Evolutionary conservation across 2,888 invertebrate species (phyloP).

Genomic region (Nephrotoma flavescens): DNA sequence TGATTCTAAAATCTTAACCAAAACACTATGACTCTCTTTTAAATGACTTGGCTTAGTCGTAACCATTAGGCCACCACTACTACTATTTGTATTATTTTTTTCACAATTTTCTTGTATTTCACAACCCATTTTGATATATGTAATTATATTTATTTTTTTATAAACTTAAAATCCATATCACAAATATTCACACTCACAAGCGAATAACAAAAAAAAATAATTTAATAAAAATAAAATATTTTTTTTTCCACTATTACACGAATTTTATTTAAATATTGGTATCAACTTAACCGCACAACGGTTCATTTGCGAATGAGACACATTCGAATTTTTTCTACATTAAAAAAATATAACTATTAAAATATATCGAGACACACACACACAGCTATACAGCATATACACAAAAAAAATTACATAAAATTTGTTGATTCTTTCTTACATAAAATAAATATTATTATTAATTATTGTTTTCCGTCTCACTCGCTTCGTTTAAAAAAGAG

Average conservation of each 20-base stretch:
- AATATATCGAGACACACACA: background rate
- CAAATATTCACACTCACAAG: background rate
- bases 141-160: background rate
- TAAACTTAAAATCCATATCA: background rate
- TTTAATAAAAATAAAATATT: background rate
- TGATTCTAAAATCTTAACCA: conserved; percentile 47
- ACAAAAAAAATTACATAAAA: background rate
- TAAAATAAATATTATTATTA: background rate
- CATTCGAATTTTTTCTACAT: conserved; percentile 4
- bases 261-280: background rate
- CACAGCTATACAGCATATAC: background rate
- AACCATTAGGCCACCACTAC: background rate
- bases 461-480: background rate
- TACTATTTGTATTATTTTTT: conserved; percentile 4
- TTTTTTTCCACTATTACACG: background rate
- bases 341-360: background rate
- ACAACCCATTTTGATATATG: conserved; percentile 26
- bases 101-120: conserved; percentile 25
- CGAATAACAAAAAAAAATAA: background rate
- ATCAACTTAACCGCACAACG: conserved; percentile 6
- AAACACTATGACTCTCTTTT: conserved; percentile 47
- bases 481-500: background rate
- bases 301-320: conserved; percentile 12
- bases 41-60: conserved; percentile 19
- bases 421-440: background rate